A percentile compares a stretch with the other conserved stretches of the same genome.
phyloP scores from a whole-genome alignment of 2,113 vertebrate species.

The Polyodon spathula region DNA sequence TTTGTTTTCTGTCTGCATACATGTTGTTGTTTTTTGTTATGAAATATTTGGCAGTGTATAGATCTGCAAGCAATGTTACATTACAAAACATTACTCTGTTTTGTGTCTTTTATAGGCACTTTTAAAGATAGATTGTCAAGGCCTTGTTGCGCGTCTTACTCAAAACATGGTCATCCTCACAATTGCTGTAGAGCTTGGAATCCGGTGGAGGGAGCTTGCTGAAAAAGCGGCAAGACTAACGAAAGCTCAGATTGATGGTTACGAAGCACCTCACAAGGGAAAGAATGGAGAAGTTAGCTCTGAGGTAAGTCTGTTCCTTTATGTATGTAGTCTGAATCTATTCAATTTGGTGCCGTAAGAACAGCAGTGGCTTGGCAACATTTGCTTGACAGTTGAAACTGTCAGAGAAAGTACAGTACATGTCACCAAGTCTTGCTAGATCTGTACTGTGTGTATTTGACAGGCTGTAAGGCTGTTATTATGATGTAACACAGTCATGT shows the following conservation, averaged over 20 bases:
- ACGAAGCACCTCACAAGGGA: constrained; percentile 77
- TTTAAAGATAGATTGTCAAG: constrained; percentile 81
- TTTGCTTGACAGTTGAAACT: background rate
- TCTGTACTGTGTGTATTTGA: background rate
- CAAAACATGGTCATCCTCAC: constrained; percentile 84
- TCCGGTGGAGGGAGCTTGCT: constrained; percentile 78
- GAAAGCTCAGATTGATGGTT: constrained; percentile 73
- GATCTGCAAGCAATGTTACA: background rate
- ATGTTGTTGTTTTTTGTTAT: background rate
- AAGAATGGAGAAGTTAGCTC: constrained; percentile 58
- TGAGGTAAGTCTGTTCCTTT: constrained; percentile 53
- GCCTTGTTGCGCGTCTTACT: constrained; percentile 67
- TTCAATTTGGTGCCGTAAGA: background rate
- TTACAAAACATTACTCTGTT: background rate
- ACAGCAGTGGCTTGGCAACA: background rate
- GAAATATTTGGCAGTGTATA: background rate
- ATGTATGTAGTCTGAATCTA: background rate
- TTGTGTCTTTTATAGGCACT: constrained; percentile 59
- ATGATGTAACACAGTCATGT: too few species aligned
- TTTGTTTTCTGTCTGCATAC: too few species aligned
- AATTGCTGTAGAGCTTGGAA: constrained; percentile 83
- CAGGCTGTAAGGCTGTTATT: too few species aligned
- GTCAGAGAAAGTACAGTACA: too few species aligned
- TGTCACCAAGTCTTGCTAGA: background rate
- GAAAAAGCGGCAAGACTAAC: constrained; percentile 75